Evolutionary conservation across 2,113 vertebrate genomes (phyloP), one percentile per base, ranked within the genome.

Genomic region (Collichthys lucidus): DNA sequence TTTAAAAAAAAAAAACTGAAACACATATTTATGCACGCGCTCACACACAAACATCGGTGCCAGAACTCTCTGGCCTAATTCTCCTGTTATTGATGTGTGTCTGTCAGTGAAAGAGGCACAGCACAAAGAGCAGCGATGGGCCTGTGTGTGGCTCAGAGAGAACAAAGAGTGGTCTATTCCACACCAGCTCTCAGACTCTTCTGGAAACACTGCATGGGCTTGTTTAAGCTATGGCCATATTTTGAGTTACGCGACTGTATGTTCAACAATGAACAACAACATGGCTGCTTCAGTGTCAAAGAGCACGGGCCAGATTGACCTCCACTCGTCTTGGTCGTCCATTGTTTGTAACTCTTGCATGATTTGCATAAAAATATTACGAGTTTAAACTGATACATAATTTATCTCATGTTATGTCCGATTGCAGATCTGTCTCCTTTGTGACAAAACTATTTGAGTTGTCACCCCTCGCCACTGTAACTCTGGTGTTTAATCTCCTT

Each of bases 11-110:
- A 7, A 1, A 40, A 59, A 68, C 47, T 47, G 5, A 64, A 72
- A 57, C 55, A 62, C 80, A 82, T 24, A 83, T 84, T 73, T 16
- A 63, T 80, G 62, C 64, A 17, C 19, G 11, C 59, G 29, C 50
- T 55, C 62, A 47, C 77, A 82, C 79, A 74, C 81, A 74, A 31
- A 69, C 76, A 10, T 64, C n/a, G 49, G 70, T 71, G 70, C 86
- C 84, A 82, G 86, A 94, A 89, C 88, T 82, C 86, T 90, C 92
- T 93, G 92, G 92, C 92, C 90, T 92, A 88, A 89, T 92, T 92
- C 87, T 80, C 29, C 89, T 89, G 74, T 87, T 93, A 92, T 91
- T 92, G 91, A 92, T 92, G 89, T 88, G 89, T 85, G 91, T 90
- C 89, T 89, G 91, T 92, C 89, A 92, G 84, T 90, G 85, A 88